Percentiles rank a stretch among this genome's conserved stretches.
Conservation (phyloP, 2,113 vertebrate species). For the Ovibos moschatus region DNA sequence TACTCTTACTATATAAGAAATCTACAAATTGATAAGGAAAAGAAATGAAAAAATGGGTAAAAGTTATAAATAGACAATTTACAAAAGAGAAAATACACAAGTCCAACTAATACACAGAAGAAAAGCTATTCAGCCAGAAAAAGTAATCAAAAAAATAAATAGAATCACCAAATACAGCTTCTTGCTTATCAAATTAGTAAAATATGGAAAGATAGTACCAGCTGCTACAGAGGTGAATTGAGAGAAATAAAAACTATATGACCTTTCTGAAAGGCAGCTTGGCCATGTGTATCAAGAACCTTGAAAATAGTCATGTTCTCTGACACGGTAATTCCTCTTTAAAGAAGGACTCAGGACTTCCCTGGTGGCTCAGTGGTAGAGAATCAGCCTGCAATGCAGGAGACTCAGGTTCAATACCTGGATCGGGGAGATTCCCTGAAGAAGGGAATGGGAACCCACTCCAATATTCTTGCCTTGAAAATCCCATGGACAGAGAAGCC, state of each 20-base stretch:
- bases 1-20: constrained; percentile 30
- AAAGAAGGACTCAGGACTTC: neutral
- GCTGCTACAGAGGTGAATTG: neutral
- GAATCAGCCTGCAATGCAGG: neutral
- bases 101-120: neutral
- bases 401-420: neutral
- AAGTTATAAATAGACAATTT: constrained; percentile 30
- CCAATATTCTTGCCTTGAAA: neutral
- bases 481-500: neutral
- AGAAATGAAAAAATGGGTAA: constrained; percentile 13
- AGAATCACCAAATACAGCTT: neutral
- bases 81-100: neutral
- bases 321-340: neutral
- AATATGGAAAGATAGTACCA: neutral
- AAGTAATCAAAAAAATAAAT: constrained; percentile 17
- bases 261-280: neutral
- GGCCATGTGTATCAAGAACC: neutral
- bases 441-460: neutral
- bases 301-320: neutral
- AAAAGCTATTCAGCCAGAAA: neutral
- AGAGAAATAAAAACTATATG: neutral
- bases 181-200: neutral
- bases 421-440: neutral
- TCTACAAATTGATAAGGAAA: constrained; percentile 48
- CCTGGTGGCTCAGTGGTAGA: neutral